Percentiles rank a stretch among this genome's conserved stretches.
phyloP scores from a whole-genome alignment of 2,797 vertebrate genomes.

The Lepidocolaptes lacrymiger region DNA sequence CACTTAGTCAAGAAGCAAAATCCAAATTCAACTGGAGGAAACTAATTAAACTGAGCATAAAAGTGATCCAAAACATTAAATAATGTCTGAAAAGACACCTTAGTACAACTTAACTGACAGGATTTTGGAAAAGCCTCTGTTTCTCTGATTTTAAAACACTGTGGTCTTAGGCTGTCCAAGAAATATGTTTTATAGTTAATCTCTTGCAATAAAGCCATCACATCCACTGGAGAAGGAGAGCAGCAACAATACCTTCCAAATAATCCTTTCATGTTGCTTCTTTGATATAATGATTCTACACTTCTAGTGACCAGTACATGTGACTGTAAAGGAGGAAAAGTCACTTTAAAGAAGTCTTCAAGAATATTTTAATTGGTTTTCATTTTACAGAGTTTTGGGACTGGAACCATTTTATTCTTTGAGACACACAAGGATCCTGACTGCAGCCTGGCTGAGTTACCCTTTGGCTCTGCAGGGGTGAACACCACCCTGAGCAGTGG shows the following conservation, averaged over 20 bases:
- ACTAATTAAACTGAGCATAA: slow-evolving; percentile 15
- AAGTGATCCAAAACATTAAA: slow-evolving; percentile 13
- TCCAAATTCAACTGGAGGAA: neutral
- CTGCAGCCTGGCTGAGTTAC: neutral
- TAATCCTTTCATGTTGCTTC: neutral
- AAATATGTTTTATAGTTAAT: neutral
- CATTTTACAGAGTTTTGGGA: neutral
- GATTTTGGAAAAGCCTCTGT: neutral
- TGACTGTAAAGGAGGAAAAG: neutral
- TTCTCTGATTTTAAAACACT: neutral
- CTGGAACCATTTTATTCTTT: neutral
- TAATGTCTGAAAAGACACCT: neutral
- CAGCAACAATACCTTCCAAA: neutral
- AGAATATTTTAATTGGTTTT: neutral
- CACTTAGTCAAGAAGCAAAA: slow-evolving; percentile 25
- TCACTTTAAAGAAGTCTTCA: neutral
- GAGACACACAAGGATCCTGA: accelerated
- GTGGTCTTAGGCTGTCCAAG: neutral
- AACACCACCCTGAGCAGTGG: neutral
- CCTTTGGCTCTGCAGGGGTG: neutral
- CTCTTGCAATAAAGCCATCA: neutral
- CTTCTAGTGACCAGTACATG: neutral
- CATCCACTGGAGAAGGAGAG: neutral
- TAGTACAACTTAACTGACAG: neutral
- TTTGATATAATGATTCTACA: neutral